These are phyloP conservation scores for Pungitius pungitius DNA, from an alignment of 2,113 vertebrate genomes.

Conservation along the genomic window DNA sequence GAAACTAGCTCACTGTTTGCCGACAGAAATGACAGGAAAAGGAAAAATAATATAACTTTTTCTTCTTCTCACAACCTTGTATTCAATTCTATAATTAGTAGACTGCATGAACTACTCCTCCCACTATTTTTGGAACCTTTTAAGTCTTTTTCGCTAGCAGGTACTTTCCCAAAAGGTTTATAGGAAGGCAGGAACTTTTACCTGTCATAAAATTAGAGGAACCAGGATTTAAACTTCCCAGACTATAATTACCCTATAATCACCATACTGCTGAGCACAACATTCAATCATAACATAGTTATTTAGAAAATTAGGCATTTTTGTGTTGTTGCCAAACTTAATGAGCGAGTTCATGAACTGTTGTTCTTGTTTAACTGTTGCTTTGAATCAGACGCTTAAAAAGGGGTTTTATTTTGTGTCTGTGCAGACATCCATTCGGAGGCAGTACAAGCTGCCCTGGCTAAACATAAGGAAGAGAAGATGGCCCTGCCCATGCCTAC, in stretches of 20 bases:
- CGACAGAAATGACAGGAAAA: background rate
- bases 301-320: background rate
- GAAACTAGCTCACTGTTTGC: background rate
- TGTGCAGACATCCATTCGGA: constrained; percentile 90
- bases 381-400: background rate
- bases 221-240: background rate
- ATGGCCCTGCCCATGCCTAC: constrained; percentile 98
- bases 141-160: background rate
- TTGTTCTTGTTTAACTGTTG: constrained; percentile 4
- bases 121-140: background rate
- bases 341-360: background rate
- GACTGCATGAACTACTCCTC: background rate
- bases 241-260: no score
- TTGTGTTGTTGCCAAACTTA: background rate
- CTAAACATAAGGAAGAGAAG: constrained; percentile 98
- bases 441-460: constrained; percentile 94
- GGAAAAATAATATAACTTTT: background rate
- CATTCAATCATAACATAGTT: no score
- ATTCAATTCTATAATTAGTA: background rate
- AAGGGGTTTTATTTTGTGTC: constrained; percentile 2
- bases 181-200: background rate
- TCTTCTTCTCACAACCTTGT: background rate
- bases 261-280: no score
- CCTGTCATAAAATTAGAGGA: background rate
- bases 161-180: background rate